A percentile compares a stretch with the other conserved stretches of the same genome.
Conservation (phyloP, 2,888 invertebrate species). For the Diachrysia chrysitis region DNA sequence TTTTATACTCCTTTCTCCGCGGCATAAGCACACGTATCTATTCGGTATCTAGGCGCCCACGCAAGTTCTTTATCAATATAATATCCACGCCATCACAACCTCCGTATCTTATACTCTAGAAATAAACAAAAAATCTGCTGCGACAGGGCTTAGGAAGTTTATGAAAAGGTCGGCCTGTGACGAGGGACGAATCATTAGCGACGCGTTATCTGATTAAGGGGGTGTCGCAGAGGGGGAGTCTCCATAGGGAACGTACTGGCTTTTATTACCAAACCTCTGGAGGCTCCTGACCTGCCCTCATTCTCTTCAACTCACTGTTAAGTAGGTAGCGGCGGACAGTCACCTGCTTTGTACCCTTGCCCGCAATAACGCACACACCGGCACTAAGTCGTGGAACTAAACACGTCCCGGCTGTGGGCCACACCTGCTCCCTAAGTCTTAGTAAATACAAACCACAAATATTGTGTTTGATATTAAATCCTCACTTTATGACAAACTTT, state of each 20-base stretch:
- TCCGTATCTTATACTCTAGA: neutral
- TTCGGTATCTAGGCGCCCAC: neutral
- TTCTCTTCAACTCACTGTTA: slow-evolving; percentile 29
- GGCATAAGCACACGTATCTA: neutral
- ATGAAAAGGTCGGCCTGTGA: slow-evolving; percentile 16
- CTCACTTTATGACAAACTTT: neutral
- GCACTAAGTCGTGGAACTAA: neutral
- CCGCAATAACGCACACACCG: neutral
- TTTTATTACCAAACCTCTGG: slow-evolving; percentile 29
- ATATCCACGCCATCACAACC: neutral
- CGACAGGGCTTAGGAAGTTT: neutral
- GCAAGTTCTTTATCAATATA: neutral
- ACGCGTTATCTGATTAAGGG: slow-evolving; percentile 28
- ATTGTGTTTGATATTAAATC: neutral
- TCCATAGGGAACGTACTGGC: slow-evolving; percentile 28
- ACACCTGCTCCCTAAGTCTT: neutral
- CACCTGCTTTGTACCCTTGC: neutral
- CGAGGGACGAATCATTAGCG: slow-evolving; percentile 35
- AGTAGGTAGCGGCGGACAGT: slow-evolving; percentile 19
- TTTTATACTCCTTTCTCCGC: neutral
- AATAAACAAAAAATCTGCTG: slow-evolving; percentile 6
- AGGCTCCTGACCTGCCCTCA: slow-evolving; percentile 12
- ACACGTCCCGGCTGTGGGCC: neutral
- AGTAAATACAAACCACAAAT: neutral
- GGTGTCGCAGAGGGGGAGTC: neutral